Conservation (phyloP, 2,113 vertebrate genomes). For the Hylia prasina region DNA sequence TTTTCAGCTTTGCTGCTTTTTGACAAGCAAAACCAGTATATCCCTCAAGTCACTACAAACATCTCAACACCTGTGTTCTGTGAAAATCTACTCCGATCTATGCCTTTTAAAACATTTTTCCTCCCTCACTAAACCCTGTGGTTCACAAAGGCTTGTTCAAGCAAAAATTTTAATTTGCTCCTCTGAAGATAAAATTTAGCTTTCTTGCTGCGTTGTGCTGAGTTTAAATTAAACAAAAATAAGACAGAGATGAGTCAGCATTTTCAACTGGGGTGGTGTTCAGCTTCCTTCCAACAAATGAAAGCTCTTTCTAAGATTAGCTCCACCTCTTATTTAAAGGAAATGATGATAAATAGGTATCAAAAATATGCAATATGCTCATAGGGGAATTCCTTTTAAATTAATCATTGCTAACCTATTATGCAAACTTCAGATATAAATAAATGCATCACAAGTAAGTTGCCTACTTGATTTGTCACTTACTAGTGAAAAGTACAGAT, state of each 20-base stretch:
- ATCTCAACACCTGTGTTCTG: neutral
- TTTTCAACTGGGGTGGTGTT: neutral
- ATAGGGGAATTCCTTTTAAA: neutral
- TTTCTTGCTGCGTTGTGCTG: neutral
- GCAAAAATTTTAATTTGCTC: neutral
- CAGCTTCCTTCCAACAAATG: neutral
- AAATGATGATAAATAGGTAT: neutral
- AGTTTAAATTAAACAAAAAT: neutral
- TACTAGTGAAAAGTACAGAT: neutral
- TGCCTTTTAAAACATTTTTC: neutral
- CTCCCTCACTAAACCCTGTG: neutral
- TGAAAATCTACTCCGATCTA: neutral
- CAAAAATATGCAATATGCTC: neutral
- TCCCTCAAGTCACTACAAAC: neutral
- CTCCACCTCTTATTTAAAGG: neutral
- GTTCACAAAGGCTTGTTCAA: neutral
- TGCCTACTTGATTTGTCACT: neutral
- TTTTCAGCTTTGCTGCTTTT: neutral
- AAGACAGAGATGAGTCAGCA: neutral
- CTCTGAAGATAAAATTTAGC: neutral
- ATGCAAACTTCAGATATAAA: neutral
- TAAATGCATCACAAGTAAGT: neutral
- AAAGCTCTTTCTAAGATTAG: neutral
- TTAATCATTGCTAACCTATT: neutral
- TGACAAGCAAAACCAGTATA: neutral